Percentiles rank a stretch among this genome's conserved stretches.
phyloP scores from a whole-genome alignment of 1,140 invertebrate genomes.

The Drosophila oshimai region DNA sequence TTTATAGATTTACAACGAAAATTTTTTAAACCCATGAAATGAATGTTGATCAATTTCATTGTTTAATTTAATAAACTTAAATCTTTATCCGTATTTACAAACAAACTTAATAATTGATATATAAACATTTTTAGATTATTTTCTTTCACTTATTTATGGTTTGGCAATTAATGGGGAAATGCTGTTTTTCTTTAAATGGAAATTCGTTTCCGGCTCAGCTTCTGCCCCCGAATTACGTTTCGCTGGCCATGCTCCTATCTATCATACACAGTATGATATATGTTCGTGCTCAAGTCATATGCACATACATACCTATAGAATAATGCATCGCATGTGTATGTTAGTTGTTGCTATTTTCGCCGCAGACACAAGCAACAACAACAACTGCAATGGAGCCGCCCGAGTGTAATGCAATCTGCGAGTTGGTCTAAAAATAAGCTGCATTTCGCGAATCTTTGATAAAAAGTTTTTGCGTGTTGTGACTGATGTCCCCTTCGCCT shows the following conservation, averaged over 20 bases:
- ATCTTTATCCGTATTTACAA: no score
- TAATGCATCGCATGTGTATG: slow-evolving; percentile 35
- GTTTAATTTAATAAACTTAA: no score
- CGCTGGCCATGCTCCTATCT: slow-evolving; percentile 18
- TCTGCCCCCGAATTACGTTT: background rate
- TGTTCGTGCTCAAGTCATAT: background rate
- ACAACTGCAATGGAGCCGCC: slow-evolving; percentile 51
- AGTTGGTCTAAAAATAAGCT: slow-evolving; percentile 62
- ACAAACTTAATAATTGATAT: no score
- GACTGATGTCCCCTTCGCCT: background rate
- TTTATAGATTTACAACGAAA: background rate
- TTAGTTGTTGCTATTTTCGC: slow-evolving; percentile 52
- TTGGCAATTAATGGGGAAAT: no score
- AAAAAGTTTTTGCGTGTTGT: slow-evolving; percentile 59
- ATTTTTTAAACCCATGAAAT: no score
- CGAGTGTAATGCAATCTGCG: slow-evolving; percentile 67
- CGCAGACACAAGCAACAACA: slow-evolving; percentile 25
- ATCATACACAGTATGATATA: slow-evolving; percentile 20
- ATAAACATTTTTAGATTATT: no score
- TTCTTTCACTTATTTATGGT: no score
- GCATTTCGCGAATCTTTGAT: slow-evolving; percentile 67
- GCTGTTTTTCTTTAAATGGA: background rate
- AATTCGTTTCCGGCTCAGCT: background rate
- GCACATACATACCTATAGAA: slow-evolving; percentile 12
- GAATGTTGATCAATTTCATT: no score